These are phyloP conservation scores for Cladopsammia gracilis DNA, from an alignment of 64 coral and sea anemone species.

Conservation along the genomic window DNA sequence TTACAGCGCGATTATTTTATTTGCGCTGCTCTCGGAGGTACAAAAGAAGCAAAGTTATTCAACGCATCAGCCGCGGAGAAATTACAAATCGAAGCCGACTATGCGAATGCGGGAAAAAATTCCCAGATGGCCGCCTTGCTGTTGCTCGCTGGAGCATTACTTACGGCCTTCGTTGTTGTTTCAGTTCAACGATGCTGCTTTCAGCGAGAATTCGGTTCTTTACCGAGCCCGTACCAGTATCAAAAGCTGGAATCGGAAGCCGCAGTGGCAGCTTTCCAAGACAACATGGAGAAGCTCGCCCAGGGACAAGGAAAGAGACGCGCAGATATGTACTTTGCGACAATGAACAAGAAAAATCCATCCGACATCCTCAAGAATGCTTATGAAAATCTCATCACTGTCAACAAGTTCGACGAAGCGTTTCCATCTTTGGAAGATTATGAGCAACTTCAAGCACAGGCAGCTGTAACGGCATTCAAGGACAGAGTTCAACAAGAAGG, in stretches of 20 bases:
- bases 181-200: constrained; percentile 78
- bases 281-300: constrained; percentile 86
- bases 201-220: constrained; percentile 65
- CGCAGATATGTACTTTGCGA: constrained; percentile 83
- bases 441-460: constrained; percentile 74
- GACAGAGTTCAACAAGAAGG: constrained; percentile 79
- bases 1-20: constrained; percentile 81
- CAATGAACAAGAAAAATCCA: constrained; percentile 71
- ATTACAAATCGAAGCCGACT: constrained; percentile 65
- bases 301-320: constrained; percentile 85
- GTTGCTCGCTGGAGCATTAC: constrained; percentile 55
- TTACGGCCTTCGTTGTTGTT: constrained; percentile 49
- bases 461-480: constrained; percentile 86
- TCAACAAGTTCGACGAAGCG: constrained; percentile 82
- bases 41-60: constrained; percentile 56
- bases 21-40: constrained; percentile 76
- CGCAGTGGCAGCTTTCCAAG: constrained; percentile 79
- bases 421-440: constrained; percentile 87
- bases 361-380: constrained; percentile 75
- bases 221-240: constrained; percentile 84
- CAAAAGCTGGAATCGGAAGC: constrained; percentile 82
- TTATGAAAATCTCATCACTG: constrained; percentile 73
- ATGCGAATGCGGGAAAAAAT: constrained; percentile 53
- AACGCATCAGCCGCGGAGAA: constrained; percentile 56
- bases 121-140: constrained; percentile 74